Base-by-base conservation (phyloP, 2,113 vertebrate species). In the Morone saxatilis region DNA sequence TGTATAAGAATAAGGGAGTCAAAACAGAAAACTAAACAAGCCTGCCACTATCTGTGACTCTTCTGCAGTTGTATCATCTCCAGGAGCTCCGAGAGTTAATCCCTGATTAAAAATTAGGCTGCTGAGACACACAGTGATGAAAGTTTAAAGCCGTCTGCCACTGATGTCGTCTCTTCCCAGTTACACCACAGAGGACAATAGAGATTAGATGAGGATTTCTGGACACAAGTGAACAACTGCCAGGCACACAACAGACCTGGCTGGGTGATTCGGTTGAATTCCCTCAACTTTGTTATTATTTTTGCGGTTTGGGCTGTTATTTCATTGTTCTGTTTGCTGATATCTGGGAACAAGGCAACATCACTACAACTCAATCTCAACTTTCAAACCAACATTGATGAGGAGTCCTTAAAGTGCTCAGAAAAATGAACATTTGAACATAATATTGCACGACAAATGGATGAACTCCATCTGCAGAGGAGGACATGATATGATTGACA, bases 201-300 rank as follows among this genome's bases (percentile, higher is more conserved):
- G 40, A 71, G 65, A 79, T 60, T 36, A n/a, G 56, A 65, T 17
- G 14, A 84, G 53, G n/a, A 61, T 78, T 74, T 86, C 54, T 56
- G 45, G 31, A 66, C 31, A 47, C 65, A 54, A 36, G 50, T 74
- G 70, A 22, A 12, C 22, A 31, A 25, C 31, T 8, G 41, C 20
- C 7, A 59, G 53, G 50, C 50, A 31, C 14, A 25, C 22, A n/a
- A 10, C 51, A 41, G 25, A 56, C 59, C 17, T 7, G 7, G 38
- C 36, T 47, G 16, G 50, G 17, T 0, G 0, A n/a, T 16, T 22
- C 3, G 20, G 2, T 12, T 53, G 3, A 74, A 16, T 20, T 40
- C 61, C 9, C 40, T 73, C 38, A 12, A 20, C 17, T 51, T 38
- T 0, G 9, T 22, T 48, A 5, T 38, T 38, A 36, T 20, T 51